Conservation (phyloP, 2,797 vertebrate genomes). For the Orientallactaga sibirica region DNA sequence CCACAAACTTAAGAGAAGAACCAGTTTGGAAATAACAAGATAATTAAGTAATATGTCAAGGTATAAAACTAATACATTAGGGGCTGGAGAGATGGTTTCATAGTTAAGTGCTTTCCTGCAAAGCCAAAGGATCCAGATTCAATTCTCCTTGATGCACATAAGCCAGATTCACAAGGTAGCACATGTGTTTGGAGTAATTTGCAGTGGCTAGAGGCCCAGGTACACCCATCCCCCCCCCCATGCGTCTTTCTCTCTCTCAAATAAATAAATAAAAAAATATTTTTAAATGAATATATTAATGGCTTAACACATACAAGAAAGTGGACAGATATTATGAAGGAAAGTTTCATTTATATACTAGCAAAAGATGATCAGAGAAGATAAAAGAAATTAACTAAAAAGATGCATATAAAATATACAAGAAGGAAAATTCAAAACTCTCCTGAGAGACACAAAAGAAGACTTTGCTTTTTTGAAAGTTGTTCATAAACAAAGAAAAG, state of each 20-base stretch:
- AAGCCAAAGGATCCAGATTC: too few species aligned
- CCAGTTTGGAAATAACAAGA: slow-evolving; percentile 34
- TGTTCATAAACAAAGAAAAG: slow-evolving; percentile 3
- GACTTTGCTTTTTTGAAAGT: background rate
- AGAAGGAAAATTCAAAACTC: background rate
- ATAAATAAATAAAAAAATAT: too few species aligned
- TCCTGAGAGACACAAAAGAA: background rate
- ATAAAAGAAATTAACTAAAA: slow-evolving; percentile 33
- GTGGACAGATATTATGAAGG: background rate
- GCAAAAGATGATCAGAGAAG: background rate
- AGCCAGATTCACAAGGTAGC: too few species aligned
- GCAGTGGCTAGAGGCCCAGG: too few species aligned
- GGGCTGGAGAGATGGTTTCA: too few species aligned
- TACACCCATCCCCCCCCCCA: too few species aligned
- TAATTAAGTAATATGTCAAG: background rate
- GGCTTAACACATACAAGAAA: slow-evolving; percentile 4
- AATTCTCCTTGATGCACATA: too few species aligned
- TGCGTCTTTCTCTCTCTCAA: too few species aligned
- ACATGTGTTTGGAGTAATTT: too few species aligned
- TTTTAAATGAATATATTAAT: background rate
- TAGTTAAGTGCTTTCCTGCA: too few species aligned
- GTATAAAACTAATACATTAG: too few species aligned
- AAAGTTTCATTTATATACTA: background rate
- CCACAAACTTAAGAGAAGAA: background rate
- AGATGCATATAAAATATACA: background rate